phyloP scores from a whole-genome alignment of 2,888 invertebrate species.

The Parascotia fuliginaria region DNA sequence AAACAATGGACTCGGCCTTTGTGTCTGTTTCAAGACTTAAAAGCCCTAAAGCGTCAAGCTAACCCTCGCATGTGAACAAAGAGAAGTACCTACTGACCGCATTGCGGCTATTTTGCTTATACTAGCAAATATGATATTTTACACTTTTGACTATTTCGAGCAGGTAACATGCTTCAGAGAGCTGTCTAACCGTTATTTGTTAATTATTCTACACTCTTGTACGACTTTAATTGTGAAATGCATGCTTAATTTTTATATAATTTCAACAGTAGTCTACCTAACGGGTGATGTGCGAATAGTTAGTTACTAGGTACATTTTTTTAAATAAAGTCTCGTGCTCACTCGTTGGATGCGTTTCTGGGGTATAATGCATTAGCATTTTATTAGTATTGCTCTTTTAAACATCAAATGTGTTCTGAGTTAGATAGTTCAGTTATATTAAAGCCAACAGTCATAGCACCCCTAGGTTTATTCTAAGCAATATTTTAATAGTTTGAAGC shows the following conservation, averaged over 20 bases:
- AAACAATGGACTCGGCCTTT: too few species aligned
- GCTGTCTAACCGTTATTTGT: conserved; percentile 41
- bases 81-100: background rate
- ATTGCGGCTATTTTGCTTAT: background rate
- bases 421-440: too few species aligned
- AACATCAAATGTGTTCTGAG: too few species aligned
- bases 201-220: conserved; percentile 44
- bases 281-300: conserved; percentile 49
- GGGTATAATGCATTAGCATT: too few species aligned
- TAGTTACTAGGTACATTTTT: conserved; percentile 1
- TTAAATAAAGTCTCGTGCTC: background rate
- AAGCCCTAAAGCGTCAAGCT: too few species aligned
- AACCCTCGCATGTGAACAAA: too few species aligned
- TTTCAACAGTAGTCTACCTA: conserved; percentile 36
- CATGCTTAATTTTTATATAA: conserved; percentile 33
- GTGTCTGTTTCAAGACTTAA: too few species aligned
- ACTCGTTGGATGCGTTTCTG: background rate
- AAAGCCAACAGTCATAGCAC: too few species aligned
- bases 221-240: conserved; percentile 49
- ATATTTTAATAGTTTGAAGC: too few species aligned
- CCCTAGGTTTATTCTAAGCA: too few species aligned
- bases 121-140: too few species aligned
- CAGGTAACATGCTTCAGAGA: conserved; percentile 35
- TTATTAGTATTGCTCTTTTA: too few species aligned
- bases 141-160: background rate